Evolutionary conservation across 2,797 vertebrate species (phyloP).

Genomic region (Prunella strophiata): DNA sequence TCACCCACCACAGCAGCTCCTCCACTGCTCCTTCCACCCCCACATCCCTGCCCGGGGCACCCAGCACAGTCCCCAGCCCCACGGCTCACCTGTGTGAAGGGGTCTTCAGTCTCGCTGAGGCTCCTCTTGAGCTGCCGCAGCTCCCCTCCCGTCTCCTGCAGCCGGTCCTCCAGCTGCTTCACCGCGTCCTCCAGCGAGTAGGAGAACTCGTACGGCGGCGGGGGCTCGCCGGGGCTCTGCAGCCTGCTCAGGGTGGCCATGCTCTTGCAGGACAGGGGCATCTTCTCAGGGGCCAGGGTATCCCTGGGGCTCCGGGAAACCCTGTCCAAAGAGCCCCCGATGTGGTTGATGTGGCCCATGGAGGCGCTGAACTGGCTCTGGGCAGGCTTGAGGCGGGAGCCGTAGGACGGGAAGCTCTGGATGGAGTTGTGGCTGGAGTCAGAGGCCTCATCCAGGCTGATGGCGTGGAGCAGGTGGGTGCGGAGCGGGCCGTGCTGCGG

Average conservation of each 20-base stretch:
- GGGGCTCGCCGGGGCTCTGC: constrained; percentile 84
- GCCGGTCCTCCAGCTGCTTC: constrained; percentile 88
- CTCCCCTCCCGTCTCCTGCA: constrained; percentile 90
- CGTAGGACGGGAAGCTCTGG: constrained; percentile 90
- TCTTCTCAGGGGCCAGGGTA: constrained; percentile 75
- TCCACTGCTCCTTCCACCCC: not conserved
- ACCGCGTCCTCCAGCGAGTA: constrained; percentile 89
- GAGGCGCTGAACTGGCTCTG: constrained; percentile 92
- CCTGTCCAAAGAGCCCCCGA: constrained; percentile 92
- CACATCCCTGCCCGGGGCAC: not conserved
- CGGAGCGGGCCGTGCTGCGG: constrained; percentile 55
- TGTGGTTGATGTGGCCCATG: constrained; percentile 95
- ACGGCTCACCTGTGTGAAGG: constrained; percentile 87
- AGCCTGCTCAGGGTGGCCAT: constrained; percentile 87
- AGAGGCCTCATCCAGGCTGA: constrained; percentile 85
- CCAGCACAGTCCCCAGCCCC: not conserved
- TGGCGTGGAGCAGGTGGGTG: constrained; percentile 75
- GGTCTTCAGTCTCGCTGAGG: constrained; percentile 88
- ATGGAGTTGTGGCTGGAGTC: constrained; percentile 94
- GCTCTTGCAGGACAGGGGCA: constrained; percentile 83
- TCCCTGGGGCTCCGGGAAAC: constrained; percentile 77
- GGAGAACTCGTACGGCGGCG: constrained; percentile 91
- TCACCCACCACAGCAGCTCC: rapidly evolving
- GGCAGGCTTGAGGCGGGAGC: constrained; percentile 86
- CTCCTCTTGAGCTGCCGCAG: constrained; percentile 92